Evolutionary conservation across 2,113 vertebrate genomes (phyloP).

Genomic region (Leucosticte australis): DNA sequence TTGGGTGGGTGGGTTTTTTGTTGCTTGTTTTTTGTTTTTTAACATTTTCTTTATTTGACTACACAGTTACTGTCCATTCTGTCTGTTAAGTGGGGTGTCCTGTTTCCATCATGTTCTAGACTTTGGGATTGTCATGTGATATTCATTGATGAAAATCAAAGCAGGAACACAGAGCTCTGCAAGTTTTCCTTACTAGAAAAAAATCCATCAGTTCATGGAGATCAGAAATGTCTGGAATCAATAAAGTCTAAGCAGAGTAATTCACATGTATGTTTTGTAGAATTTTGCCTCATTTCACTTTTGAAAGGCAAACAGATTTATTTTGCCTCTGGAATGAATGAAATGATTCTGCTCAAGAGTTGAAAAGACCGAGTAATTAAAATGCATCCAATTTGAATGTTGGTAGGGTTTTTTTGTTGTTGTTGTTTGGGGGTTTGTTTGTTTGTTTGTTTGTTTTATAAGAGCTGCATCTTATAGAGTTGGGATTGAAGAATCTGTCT

Average conservation of each 20-base stretch:
- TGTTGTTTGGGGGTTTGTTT: neutral
- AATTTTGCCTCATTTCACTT: neutral
- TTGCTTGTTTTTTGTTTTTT: neutral
- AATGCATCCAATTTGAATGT: neutral
- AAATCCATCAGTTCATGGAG: neutral
- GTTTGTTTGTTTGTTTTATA: neutral
- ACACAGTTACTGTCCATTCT: neutral
- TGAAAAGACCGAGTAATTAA: neutral
- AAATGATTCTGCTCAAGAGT: neutral
- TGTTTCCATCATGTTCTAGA: neutral
- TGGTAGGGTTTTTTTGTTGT: too few species aligned
- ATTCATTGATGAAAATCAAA: neutral
- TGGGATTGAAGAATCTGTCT: neutral
- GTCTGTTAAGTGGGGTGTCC: neutral
- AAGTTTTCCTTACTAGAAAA: neutral
- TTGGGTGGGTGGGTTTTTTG: neutral
- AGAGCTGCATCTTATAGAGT: neutral
- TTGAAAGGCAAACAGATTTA: slow-evolving; percentile 3
- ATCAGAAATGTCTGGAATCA: neutral
- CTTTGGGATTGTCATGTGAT: neutral
- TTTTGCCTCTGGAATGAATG: neutral
- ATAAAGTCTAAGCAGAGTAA: neutral
- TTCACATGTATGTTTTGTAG: neutral
- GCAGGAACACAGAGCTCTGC: neutral
- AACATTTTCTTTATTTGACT: neutral